phyloP scores from a whole-genome alignment of 2,888 invertebrate genomes.

The Trachelus stipa region DNA sequence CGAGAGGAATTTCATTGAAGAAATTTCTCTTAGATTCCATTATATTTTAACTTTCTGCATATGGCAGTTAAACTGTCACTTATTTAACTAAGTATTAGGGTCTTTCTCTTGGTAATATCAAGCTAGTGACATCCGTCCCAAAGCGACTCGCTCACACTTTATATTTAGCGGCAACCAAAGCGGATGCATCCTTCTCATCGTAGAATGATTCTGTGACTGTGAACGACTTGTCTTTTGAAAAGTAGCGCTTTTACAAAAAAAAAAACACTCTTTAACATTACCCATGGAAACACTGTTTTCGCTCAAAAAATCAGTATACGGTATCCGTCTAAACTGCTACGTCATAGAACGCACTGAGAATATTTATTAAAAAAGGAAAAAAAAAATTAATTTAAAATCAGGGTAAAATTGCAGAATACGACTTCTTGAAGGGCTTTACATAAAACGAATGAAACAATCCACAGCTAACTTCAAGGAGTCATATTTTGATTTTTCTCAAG shows the following conservation, averaged over 20 bases:
- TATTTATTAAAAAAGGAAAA: too few species aligned
- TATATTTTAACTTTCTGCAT: background rate
- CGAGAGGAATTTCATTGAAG: background rate
- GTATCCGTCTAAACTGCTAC: too few species aligned
- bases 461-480: too few species aligned
- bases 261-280: background rate
- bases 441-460: too few species aligned
- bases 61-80: background rate
- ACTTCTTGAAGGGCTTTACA: too few species aligned
- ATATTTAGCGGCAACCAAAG: constrained; percentile 56
- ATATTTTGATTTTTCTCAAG: too few species aligned
- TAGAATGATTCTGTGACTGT: background rate
- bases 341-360: too few species aligned
- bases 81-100: background rate
- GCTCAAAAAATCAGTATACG: background rate
- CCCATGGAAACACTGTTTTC: background rate
- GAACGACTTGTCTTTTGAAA: background rate
- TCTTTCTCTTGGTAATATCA: background rate
- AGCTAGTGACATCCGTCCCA: background rate
- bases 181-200: background rate
- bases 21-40: background rate
- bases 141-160: constrained; percentile 43
- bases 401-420: too few species aligned
- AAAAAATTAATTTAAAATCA: too few species aligned
- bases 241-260: background rate